Evolutionary conservation across 2,113 vertebrate genomes (phyloP).

Genomic region (Otus sunia): DNA sequence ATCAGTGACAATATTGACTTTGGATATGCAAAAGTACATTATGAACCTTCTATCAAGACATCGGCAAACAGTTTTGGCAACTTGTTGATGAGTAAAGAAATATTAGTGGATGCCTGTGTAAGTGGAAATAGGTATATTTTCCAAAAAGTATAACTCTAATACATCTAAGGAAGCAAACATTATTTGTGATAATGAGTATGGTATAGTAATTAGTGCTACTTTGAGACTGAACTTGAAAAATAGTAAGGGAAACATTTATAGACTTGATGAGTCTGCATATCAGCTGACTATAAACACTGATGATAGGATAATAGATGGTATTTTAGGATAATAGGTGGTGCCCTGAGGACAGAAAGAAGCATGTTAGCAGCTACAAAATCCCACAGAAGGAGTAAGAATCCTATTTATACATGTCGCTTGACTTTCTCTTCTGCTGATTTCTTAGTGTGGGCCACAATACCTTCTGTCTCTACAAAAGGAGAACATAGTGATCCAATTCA

Average conservation of each 20-base stretch:
- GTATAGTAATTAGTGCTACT: neutral
- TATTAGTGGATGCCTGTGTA: neutral
- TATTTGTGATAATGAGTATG: neutral
- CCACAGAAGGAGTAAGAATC: neutral
- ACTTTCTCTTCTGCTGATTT: neutral
- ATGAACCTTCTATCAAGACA: neutral
- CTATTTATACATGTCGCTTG: neutral
- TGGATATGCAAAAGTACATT: neutral
- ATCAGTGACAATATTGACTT: neutral
- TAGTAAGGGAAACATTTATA: neutral
- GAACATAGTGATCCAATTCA: neutral
- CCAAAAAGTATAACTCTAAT: neutral
- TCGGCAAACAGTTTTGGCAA: neutral
- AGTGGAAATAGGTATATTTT: neutral
- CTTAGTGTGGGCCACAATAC: neutral
- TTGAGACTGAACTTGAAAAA: neutral
- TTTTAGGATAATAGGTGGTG: neutral
- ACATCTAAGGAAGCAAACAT: neutral
- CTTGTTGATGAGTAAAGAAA: neutral
- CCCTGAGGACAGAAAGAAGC: neutral
- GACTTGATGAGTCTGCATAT: neutral
- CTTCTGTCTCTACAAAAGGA: neutral
- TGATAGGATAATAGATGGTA: neutral
- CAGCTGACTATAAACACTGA: fast-evolving
- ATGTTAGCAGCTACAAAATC: neutral